Evolutionary conservation across 2,888 invertebrate species (phyloP), one percentile per base, ranked within the genome.

Genomic region (Dione juno): DNA sequence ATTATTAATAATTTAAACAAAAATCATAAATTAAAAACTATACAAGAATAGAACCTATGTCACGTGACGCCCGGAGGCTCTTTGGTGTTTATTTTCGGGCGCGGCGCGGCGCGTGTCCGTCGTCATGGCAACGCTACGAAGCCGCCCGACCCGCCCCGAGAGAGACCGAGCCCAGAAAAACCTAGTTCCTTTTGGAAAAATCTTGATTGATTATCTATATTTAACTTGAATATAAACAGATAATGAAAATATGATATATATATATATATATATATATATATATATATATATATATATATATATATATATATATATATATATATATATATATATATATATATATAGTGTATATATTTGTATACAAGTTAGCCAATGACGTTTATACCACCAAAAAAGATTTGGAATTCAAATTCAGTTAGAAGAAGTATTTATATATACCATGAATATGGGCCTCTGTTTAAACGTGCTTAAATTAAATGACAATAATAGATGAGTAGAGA

Each of bases 1-100:
- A 14, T 35, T 16, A 5, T 54, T 13, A 37, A 3, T n/a, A 35
- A 9, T 54, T 16, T 57, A 16, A 54, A 21, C 37, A 11, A 40
- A 11, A 16, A 37, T 6, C 0, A 11, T 40, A 57, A 40, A 57
- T 57, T 16, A 16, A 37, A 35, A 57, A 13, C 37, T 37, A 40
- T 3, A 16, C 37, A 7, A 43, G 50, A 53, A 66, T 52, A 43
- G 53, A 66, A 53, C 61, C 52, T 54, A 61, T 57, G 68, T 74
- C 76, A 76, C 73, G 75, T 74, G 76, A 74, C 67, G 58, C 52
- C 69, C 66, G 61, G 64, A 74, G 73, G 74, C 67, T 69, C 70
- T 71, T 75, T 74, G 81, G 81, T 91, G 90, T 92, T 92, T 92
- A 89, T 92, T 91, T 91, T 90, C 85, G 83, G 89, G 83, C 83